A percentile compares a stretch with the other conserved stretches of the same genome.
Evolutionary conservation across 2,888 invertebrate genomes (phyloP).

Genomic region (Phortica magna): DNA sequence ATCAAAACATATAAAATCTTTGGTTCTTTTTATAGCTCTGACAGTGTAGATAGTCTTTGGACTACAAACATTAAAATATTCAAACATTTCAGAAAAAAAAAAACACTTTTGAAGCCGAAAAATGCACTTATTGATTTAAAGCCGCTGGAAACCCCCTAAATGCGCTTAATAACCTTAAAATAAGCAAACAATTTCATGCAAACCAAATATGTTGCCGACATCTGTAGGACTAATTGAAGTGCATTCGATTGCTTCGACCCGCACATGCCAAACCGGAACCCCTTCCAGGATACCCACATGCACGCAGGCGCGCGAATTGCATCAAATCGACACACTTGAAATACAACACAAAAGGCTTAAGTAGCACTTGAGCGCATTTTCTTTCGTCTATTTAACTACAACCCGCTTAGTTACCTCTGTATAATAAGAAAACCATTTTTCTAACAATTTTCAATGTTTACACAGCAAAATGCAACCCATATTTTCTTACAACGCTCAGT

Average conservation of each 20-base stretch:
- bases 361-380: conserved; percentile 52
- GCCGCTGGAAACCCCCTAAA: neutral
- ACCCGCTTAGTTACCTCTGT: neutral
- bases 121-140: neutral
- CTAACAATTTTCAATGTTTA: conserved; percentile 68
- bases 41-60: too few relatives aligned
- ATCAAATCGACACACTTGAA: conserved; percentile 14
- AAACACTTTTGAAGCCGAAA: neutral
- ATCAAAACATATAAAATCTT: too few relatives aligned
- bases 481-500: conserved; percentile 36
- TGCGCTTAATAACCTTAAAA: neutral
- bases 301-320: neutral
- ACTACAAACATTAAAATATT: too few relatives aligned
- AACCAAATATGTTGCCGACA: neutral
- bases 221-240: conserved; percentile 8
- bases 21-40: too few relatives aligned
- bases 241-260: neutral
- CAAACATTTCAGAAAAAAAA: too few relatives aligned
- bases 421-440: conserved; percentile 19
- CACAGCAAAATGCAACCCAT: conserved; percentile 64
- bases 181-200: neutral
- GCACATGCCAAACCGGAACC: conserved; percentile 2
- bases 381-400: conserved; percentile 31
- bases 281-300: conserved; percentile 28
- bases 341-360: conserved; percentile 55